These are phyloP conservation scores for Thyatira batis DNA, from an alignment of 2,888 invertebrate genomes.

Conservation along the genomic window DNA sequence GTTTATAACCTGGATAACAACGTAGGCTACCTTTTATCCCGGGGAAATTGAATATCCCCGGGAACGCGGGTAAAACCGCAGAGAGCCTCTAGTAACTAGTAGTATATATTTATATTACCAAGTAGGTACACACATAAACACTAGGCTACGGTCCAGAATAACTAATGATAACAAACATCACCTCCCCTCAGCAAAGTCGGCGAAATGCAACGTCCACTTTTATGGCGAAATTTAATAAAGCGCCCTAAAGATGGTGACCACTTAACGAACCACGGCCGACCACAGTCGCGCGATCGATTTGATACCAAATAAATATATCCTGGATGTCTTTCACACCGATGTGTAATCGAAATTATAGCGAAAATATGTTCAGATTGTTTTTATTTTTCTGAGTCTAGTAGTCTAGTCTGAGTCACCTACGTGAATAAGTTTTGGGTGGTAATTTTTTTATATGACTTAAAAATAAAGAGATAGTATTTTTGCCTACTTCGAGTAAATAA, in stretches of 20 bases:
- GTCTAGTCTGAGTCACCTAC: too few relatives aligned
- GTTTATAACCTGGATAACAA: too few relatives aligned
- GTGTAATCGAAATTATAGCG: constrained; percentile 4
- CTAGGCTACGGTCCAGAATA: constrained; percentile 3
- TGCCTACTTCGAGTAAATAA: too few relatives aligned
- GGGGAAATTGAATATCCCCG: too few relatives aligned
- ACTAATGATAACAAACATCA: constrained; percentile 9
- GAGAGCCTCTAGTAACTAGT: too few relatives aligned
- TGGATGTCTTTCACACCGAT: constrained; percentile 36
- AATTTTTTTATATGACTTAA: too few relatives aligned
- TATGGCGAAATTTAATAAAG: constrained; percentile 54
- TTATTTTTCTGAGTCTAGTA: too few relatives aligned
- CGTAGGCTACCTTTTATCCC: too few relatives aligned
- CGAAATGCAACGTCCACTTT: constrained; percentile 31
- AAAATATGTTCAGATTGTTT: constrained; percentile 4
- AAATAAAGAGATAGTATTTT: too few relatives aligned
- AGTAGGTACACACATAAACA: neutral
- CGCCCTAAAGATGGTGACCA: constrained; percentile 44
- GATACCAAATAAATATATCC: constrained; percentile 35
- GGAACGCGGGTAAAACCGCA: too few relatives aligned
- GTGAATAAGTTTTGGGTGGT: too few relatives aligned
- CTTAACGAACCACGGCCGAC: constrained; percentile 37
- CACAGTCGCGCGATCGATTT: constrained; percentile 44
- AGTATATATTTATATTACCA: too few relatives aligned
- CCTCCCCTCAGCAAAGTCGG: constrained; percentile 14